Evolutionary conservation across 1,140 invertebrate genomes (phyloP), one percentile per base, ranked within the genome.

Genomic region (Nasonia vitripennis): DNA sequence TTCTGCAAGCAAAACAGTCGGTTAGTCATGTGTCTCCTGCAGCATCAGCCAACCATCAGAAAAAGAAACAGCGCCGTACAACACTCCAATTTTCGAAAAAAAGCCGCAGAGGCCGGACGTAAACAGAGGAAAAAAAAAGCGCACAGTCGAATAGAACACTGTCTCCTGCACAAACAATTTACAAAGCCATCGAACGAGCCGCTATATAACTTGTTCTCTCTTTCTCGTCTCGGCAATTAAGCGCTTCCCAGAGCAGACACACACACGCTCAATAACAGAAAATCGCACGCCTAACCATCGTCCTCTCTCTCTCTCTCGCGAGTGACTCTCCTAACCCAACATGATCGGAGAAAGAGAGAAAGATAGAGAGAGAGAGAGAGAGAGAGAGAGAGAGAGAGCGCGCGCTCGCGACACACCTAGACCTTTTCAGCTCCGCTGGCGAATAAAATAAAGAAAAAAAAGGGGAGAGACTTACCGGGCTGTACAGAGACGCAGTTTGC

Each of bases 1-100:
- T 95, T 96, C 94, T 95, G 90, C 14, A 79, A 78, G 27, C 23
- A 75, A 5, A 20, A 4, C 3, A 62, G 5, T 62, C 0, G 4
- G 17, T 62, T 62, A 62, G 48, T 62, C 17, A n/a, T 45, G 7
- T 45, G 41, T 45, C 41, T 45, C 9, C 41, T 45, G 9, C 10
- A 45, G 6, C 11, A 62, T 62, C 55, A 62, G 12, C 48, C 12
- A 62, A 62, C 6, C 0, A 27, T 27, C 27, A 62, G 0, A 71
- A 48, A 48, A 11, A 71, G 20, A 71, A 20, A 45, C n/a, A 37
- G 5, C 34, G 34, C 6, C n/a, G 71, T 68, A 77, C 41, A 78
- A 31, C 2, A 78, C n/a, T 23, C 12, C 1, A 78, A 51, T 78
- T 51, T 14, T 27, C 10, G 20, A 71, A 71, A 23, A 81, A 81